Evolutionary conservation across 1,140 invertebrate genomes (phyloP).

Genomic region (Leptopilina boulardi): DNA sequence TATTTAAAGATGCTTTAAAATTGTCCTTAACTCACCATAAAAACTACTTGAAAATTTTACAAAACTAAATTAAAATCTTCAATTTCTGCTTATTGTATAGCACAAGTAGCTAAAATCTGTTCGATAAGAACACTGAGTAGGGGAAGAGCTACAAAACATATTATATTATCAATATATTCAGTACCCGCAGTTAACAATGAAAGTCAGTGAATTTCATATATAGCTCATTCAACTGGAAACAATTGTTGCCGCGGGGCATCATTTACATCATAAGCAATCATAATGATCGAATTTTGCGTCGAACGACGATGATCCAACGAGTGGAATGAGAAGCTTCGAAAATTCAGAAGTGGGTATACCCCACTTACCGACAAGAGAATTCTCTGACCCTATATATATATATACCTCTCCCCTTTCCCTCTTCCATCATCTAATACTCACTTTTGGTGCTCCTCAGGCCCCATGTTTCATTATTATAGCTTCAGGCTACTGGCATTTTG

Average conservation of each 20-base stretch:
- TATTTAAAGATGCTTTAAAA: too few relatives aligned
- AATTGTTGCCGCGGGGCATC: constrained; percentile 75
- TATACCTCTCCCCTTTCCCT: constrained; percentile 45
- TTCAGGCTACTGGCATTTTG: constrained; percentile 53
- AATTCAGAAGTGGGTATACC: constrained; percentile 75
- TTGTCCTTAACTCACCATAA: too few relatives aligned
- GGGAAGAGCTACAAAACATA: too few relatives aligned
- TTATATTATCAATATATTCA: too few relatives aligned
- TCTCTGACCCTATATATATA: constrained; percentile 44
- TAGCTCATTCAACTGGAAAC: constrained; percentile 71
- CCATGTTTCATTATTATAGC: constrained; percentile 47
- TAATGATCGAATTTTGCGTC: constrained; percentile 76
- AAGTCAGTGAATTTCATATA: constrained; percentile 33
- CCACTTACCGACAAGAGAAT: constrained; percentile 65
- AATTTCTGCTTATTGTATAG: too few relatives aligned
- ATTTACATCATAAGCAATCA: constrained; percentile 77
- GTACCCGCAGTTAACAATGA: constrained; percentile 35
- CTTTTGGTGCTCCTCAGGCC: constrained; percentile 31
- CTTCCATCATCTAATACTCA: neutral
- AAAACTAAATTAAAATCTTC: too few relatives aligned
- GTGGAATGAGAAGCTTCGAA: constrained; percentile 66
- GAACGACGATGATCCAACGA: constrained; percentile 75
- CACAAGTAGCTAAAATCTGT: too few relatives aligned
- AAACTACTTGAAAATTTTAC: too few relatives aligned
- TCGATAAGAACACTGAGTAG: too few relatives aligned